A percentile compares a stretch with the other conserved stretches of the same genome.
phyloP scores from a whole-genome alignment of 64 coral and sea anemone genomes.

The Actinia equina region DNA sequence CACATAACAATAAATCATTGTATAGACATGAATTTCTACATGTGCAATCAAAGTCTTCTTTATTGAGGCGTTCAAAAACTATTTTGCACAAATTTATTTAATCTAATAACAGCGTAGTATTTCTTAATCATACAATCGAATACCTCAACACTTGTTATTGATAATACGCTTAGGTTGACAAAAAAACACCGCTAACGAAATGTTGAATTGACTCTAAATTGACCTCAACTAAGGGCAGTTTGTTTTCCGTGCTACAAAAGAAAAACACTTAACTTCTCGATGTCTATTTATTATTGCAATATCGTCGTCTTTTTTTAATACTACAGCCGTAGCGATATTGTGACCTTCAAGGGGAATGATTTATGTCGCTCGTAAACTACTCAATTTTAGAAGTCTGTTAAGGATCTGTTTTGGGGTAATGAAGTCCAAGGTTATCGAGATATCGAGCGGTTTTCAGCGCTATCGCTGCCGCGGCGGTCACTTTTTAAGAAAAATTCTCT shows the following conservation, averaged over 20 bases:
- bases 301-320: too few species aligned
- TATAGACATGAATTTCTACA: too few species aligned
- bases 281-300: too few species aligned
- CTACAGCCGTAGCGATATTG: too few species aligned
- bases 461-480: background rate
- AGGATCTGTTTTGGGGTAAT: background rate
- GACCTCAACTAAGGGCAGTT: background rate
- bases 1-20: too few species aligned
- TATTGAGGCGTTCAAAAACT: too few species aligned
- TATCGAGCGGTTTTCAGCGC: background rate
- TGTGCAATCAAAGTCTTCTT: too few species aligned
- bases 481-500: background rate
- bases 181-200: background rate
- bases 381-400: too few species aligned
- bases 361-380: too few species aligned
- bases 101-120: background rate
- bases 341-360: too few species aligned
- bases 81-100: background rate
- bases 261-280: background rate
- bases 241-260: too few species aligned
- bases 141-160: background rate
- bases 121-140: background rate
- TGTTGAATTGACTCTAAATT: background rate
- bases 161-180: background rate
- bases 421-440: background rate